A percentile compares a stretch with the other conserved stretches of the same genome.
phyloP scores from a whole-genome alignment of 2,797 vertebrate species.

The Thripadectes ignobilis region DNA sequence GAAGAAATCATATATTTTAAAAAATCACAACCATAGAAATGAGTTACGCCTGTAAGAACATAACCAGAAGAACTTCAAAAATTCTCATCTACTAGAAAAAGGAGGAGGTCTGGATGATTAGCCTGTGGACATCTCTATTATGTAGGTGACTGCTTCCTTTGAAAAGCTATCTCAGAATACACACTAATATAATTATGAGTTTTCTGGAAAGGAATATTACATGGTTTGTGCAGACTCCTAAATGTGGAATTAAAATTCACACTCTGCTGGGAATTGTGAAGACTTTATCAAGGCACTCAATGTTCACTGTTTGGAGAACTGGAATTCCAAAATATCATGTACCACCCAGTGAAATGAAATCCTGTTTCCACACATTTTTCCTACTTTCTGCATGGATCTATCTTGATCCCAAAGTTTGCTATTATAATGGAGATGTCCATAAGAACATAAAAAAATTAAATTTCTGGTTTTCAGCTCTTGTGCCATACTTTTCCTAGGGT shows the following conservation, averaged over 20 bases:
- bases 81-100: neutral
- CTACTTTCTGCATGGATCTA: neutral
- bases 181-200: neutral
- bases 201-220: neutral
- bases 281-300: neutral
- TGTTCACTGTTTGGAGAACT: neutral
- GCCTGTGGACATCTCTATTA: neutral
- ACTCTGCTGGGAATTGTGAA: neutral
- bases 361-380: neutral
- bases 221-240: neutral
- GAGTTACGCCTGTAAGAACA: neutral
- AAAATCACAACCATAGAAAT: neutral
- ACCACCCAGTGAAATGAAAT: neutral
- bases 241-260: slow-evolving; percentile 11
- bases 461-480: neutral
- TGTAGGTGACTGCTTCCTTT: neutral
- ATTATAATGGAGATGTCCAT: neutral
- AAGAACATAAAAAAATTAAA: neutral
- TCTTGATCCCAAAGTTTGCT: neutral
- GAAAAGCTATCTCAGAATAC: neutral
- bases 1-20: neutral
- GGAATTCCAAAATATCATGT: neutral
- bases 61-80: neutral
- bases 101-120: neutral
- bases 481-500: neutral